phyloP scores from a whole-genome alignment of 1,140 invertebrate genomes.

The Drosophila bocki region DNA sequence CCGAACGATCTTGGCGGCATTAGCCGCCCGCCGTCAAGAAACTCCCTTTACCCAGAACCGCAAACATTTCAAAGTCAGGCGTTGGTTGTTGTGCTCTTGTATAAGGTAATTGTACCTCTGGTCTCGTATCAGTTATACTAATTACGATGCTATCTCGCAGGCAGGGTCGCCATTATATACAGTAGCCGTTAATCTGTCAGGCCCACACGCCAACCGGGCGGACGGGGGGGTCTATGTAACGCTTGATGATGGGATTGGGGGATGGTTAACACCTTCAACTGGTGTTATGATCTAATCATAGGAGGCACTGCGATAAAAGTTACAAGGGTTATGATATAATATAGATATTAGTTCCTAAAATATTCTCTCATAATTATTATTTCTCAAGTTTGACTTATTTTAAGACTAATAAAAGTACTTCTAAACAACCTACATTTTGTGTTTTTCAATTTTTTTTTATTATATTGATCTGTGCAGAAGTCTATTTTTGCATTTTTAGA shows the following conservation, averaged over 20 bases:
- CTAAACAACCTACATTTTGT: neutral
- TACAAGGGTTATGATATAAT: neutral
- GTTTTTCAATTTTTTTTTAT: too few species aligned
- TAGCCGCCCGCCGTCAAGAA: constrained; percentile 3
- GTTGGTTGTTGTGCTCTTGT: constrained; percentile 7
- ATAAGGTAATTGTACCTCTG: constrained; percentile 15
- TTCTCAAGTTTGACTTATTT: too few species aligned
- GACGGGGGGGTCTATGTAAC: constrained; percentile 5
- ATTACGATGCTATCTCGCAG: constrained; percentile 24
- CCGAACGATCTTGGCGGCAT: constrained; percentile 29
- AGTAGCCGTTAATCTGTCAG: constrained; percentile 25
- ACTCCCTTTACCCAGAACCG: constrained; percentile 38
- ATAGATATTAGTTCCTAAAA: too few species aligned
- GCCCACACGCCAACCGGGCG: constrained; percentile 12
- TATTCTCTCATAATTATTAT: neutral
- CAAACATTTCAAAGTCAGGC: constrained; percentile 42
- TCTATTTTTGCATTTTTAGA: constrained; percentile 11
- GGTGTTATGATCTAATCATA: constrained; percentile 10
- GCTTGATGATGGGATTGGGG: constrained; percentile 18
- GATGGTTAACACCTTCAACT: constrained; percentile 37
- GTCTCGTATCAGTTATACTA: constrained; percentile 24
- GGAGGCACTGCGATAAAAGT: constrained; percentile 6
- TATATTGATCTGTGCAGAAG: neutral
- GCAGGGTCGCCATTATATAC: constrained; percentile 24
- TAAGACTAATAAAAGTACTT: neutral